Evolutionary conservation across 2,797 vertebrate genomes (phyloP).

Genomic region (Pogonophryne albipinna): DNA sequence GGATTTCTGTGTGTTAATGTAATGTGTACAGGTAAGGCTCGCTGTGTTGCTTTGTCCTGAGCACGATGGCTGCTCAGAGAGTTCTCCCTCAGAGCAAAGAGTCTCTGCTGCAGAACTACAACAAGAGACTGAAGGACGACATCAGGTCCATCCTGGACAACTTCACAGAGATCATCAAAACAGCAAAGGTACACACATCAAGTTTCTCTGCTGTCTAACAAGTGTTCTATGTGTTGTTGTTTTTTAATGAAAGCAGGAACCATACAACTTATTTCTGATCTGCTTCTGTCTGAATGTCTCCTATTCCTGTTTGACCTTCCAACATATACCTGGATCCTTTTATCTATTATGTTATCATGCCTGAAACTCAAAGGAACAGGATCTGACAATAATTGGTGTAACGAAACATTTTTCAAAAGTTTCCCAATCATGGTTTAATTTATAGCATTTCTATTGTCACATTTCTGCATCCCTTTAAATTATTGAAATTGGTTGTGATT

Average conservation of each 20-base stretch:
- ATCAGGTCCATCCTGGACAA: conserved; percentile 96
- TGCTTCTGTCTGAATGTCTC: too few relatives aligned
- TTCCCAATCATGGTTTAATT: too few relatives aligned
- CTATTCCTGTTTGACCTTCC: neutral
- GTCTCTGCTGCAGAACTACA: conserved; percentile 95
- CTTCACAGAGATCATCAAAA: conserved; percentile 97
- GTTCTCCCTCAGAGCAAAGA: conserved; percentile 96
- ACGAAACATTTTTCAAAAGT: too few relatives aligned
- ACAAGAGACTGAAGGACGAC: conserved; percentile 98
- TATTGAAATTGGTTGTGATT: too few relatives aligned
- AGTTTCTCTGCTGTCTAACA: fast-evolving
- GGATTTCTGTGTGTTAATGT: neutral
- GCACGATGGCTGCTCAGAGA: conserved; percentile 89
- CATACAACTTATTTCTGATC: too few relatives aligned
- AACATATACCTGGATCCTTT: too few relatives aligned
- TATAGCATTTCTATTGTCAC: too few relatives aligned
- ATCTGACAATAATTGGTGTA: too few relatives aligned
- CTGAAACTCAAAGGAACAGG: too few relatives aligned
- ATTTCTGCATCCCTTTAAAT: too few relatives aligned
- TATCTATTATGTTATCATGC: too few relatives aligned
- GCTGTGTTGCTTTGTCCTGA: conserved; percentile 4
- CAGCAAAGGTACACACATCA: conserved; percentile 87
- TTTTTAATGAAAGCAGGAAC: too few relatives aligned
- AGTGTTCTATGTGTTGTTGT: neutral
- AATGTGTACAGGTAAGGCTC: conserved; percentile 16